phyloP scores from a whole-genome alignment of 2,797 vertebrate species.

The Cichlasoma orientale region DNA sequence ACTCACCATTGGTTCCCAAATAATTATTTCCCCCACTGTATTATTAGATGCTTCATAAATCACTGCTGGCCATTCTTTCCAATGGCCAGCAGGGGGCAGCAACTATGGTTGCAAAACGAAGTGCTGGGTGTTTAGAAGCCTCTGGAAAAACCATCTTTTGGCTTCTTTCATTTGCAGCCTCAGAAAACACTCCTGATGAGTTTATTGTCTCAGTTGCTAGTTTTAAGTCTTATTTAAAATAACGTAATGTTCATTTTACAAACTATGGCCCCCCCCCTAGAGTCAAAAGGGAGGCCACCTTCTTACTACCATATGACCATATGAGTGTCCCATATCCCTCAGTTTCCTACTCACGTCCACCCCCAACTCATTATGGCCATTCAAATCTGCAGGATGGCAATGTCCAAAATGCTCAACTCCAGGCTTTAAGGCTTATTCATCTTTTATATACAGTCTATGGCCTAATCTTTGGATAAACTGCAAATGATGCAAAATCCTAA shows the following conservation, averaged over 20 bases:
- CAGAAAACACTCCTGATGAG: not conserved
- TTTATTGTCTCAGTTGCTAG: not conserved
- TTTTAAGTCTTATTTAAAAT: not conserved
- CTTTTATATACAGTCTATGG: not conserved
- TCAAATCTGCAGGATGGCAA: not conserved
- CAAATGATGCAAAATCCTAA: no score
- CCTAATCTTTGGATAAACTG: not conserved
- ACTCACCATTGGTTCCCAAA: no score
- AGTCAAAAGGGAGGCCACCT: not conserved
- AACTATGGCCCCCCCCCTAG: not conserved
- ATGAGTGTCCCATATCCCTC: not conserved
- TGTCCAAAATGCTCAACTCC: not conserved
- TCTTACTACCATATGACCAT: not conserved
- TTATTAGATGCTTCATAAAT: no score
- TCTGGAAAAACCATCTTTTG: no score
- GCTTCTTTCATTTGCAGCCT: not conserved
- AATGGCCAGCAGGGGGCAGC: no score
- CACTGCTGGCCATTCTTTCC: no score
- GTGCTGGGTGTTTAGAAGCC: no score
- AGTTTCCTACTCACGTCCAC: not conserved
- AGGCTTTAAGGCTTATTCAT: not conserved
- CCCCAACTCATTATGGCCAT: not conserved
- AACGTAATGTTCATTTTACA: not conserved
- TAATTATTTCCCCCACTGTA: no score
- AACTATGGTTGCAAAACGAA: no score